Evolutionary conservation across 2,888 invertebrate species (phyloP), one percentile per base, ranked within the genome.

Genomic region (Agrotis segetum): DNA sequence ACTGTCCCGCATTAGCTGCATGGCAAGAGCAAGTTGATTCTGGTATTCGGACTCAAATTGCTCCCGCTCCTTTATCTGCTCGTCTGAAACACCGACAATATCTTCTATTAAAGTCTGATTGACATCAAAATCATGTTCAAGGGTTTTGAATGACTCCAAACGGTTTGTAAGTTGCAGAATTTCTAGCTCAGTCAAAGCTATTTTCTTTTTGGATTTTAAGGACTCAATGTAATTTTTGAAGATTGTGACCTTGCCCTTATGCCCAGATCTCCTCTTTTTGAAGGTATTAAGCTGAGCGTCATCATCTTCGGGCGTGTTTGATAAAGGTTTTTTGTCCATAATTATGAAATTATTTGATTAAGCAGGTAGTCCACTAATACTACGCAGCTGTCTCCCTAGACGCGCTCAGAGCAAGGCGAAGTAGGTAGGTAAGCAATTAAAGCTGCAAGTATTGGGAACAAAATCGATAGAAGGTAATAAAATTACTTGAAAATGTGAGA

Each of bases 1-100:
- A 56, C 17, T 34, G 4, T 29, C 56, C 3, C 56, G 56, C n/a
- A 29, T 4, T 11, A 56, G 56, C 1, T 56, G 29, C 29, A 34
- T 56, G 56, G 17, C 56, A 29, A 34, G n/a, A 11, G 55, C 55
- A 55, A 55, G 55, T 55, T 55, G 55, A 55, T 55, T 5, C 5
- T 55, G 55, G 16, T 29, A 55, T 29, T 55, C 55, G 11, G 5
- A n/a, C 9, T 55, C 55, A 55, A 55, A 55, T 55, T 55, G 55
- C 55, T 55, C 55, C 17, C 55, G 55, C 55, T 55, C 29, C 11
- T 5, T 9, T 17, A 29, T 29, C 29, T 29, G 17, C 11, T 17
- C 29, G 17, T 29, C 17, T 55, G 29, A n/a, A 29, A 55, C 17
- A 17, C 29, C 29, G 17, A 55, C 13, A 17, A 29, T 55, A 0